Evolutionary conservation across 1,140 invertebrate species (phyloP).

Genomic region (Aphis craccivora): DNA sequence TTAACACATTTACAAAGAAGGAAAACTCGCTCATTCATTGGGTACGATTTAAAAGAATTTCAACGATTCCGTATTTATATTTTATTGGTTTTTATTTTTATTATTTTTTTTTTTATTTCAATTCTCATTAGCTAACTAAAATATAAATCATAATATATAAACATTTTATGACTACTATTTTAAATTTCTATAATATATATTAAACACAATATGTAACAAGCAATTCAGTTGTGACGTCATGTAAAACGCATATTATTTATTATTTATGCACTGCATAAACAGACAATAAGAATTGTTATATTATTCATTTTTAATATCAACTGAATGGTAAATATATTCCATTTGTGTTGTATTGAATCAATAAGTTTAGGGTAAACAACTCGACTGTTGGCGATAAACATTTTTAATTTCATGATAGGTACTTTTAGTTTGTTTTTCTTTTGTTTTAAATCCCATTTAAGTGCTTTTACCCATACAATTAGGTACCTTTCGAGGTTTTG

Average conservation of each 20-base stretch:
- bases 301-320: neutral
- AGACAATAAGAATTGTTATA: neutral
- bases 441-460: neutral
- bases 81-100: neutral
- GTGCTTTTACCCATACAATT: neutral
- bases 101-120: no score
- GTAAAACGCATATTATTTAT: neutral
- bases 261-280: neutral
- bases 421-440: conserved; percentile 5
- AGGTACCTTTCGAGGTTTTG: neutral
- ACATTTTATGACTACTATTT: neutral
- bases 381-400: neutral
- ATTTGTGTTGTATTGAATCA: neutral
- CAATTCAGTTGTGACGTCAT: neutral
- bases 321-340: neutral
- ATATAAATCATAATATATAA: neutral
- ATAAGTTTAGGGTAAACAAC: neutral
- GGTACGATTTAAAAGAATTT: neutral
- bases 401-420: neutral
- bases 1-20: neutral
- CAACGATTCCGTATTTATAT: neutral
- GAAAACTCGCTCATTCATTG: neutral
- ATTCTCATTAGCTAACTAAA: neutral
- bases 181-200: neutral
- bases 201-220: neutral